Base-by-base conservation (phyloP, 2,113 vertebrate species). In the Micronisus gabar region DNA sequence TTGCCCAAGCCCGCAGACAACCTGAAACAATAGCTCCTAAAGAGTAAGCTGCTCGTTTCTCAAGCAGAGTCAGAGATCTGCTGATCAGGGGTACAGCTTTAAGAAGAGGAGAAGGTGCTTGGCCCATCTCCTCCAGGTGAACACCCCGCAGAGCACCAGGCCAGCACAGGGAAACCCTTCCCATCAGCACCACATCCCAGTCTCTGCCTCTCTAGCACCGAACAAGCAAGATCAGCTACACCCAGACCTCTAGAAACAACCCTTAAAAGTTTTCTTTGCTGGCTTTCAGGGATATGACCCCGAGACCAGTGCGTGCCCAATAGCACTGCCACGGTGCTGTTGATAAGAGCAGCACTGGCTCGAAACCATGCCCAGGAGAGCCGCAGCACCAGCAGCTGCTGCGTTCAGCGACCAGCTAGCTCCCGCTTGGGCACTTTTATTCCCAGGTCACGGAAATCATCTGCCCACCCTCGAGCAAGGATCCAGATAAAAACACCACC, bases 361-460 rank as follows among this genome's bases (percentile, higher is more conserved):
- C 1, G 1, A 25, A 26, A 17, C 5, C 0, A 0, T 8, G 52
- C 15, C 78, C 68, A 7, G 34, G 27, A 55, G 38, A 78, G 21
- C 27, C 3, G 2, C 21, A 11, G 50, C 4, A 4, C 5, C 0
- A 12, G 5, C 53, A 11, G 45, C 25, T 38, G 4, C 30, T 0
- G 0, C 0, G 0, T 15, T 17, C 75, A 8, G 73, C 0, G 0
- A 41, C 15, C 43, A 3, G 61, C 26, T 38, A 29, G 61, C 21
- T 53, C 47, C 53, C 38, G 81, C 50, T 3, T 1, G 29, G 61
- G 26, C 62, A 14, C 62, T 47, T 48, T 48, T 32, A 7, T 1
- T 48, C 48, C 53, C 8, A 0, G n/a, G 36, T 6, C 79, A 65
- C 19, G 23, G 30, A 22, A 81, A 66, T 41, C 36, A 22, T 15